phyloP scores from a whole-genome alignment of 1,140 invertebrate species.

The Procambarus virginalis region DNA sequence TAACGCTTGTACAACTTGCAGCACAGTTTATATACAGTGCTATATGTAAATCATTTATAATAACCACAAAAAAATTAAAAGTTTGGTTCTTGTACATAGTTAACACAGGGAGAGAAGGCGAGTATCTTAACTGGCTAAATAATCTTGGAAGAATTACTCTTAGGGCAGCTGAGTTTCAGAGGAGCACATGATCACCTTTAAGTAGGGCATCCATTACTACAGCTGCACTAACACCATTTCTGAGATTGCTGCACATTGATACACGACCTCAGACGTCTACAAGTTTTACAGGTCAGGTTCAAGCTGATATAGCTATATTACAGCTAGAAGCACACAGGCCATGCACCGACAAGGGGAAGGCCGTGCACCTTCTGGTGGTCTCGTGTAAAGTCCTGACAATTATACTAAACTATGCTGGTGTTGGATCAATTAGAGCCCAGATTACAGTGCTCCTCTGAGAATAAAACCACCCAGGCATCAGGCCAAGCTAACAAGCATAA shows the following conservation, averaged over 20 bases:
- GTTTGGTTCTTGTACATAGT: constrained; percentile 66
- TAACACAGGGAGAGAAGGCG: constrained; percentile 69
- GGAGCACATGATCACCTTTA: constrained; percentile 14
- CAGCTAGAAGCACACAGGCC: constrained; percentile 21
- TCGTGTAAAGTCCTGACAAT: constrained; percentile 20
- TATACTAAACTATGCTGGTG: constrained; percentile 17
- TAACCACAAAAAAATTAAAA: constrained; percentile 56
- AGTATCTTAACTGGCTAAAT: constrained; percentile 67
- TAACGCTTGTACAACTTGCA: constrained; percentile 57
- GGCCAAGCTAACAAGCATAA: constrained; percentile 58
- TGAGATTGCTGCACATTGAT: constrained; percentile 45
- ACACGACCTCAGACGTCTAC: neutral
- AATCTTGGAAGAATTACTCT: constrained; percentile 62
- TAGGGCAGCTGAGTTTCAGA: constrained; percentile 34
- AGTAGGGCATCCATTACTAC: constrained; percentile 12
- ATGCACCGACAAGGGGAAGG: neutral
- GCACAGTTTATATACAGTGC: constrained; percentile 31
- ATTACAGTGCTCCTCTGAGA: constrained; percentile 32
- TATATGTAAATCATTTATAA: constrained; percentile 45
- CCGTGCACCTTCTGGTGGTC: constrained; percentile 3
- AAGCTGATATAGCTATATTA: constrained; percentile 27
- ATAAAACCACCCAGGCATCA: constrained; percentile 34
- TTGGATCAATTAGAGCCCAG: constrained; percentile 13
- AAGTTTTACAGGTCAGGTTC: constrained; percentile 4
- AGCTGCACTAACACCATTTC: constrained; percentile 28